These are phyloP conservation scores for Sinosuthora webbiana DNA, from an alignment of 2,113 vertebrate species.

Conservation along the genomic window DNA sequence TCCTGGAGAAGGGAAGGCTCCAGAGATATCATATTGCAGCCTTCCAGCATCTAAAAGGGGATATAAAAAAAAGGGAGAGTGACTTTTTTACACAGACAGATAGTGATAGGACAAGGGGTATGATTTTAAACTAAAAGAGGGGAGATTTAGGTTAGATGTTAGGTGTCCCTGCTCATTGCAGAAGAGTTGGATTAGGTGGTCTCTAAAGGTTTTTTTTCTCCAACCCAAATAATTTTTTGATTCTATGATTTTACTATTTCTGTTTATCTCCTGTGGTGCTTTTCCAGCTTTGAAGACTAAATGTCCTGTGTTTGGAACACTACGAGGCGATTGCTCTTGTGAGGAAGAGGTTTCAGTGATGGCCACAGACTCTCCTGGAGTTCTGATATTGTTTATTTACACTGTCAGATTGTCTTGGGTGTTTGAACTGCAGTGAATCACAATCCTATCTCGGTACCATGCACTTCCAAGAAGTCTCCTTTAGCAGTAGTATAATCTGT, in stretches of 20 bases:
- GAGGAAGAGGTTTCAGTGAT: not conserved
- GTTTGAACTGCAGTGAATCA: not conserved
- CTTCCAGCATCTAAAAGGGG: not conserved
- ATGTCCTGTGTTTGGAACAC: not conserved
- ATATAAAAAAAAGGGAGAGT: not conserved
- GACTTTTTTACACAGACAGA: not conserved
- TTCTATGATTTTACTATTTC: not conserved
- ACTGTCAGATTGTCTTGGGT: not conserved
- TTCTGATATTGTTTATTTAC: not conserved
- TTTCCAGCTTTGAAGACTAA: not conserved
- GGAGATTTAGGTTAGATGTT: not conserved
- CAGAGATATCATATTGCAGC: not conserved
- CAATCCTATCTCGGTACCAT: not conserved
- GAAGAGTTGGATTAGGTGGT: not conserved
- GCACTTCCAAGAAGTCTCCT: not conserved
- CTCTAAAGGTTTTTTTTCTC: accelerated
- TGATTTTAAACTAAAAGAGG: not conserved
- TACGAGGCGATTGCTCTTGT: not conserved
- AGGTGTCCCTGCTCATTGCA: not conserved
- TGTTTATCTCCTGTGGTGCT: not conserved
- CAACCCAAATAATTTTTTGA: not conserved
- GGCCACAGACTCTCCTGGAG: not conserved
- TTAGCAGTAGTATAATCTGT: not conserved
- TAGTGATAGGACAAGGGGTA: not conserved
- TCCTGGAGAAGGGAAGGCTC: not conserved